Conservation (phyloP, 2,888 invertebrate species). For the Rhamnusium bicolor region DNA sequence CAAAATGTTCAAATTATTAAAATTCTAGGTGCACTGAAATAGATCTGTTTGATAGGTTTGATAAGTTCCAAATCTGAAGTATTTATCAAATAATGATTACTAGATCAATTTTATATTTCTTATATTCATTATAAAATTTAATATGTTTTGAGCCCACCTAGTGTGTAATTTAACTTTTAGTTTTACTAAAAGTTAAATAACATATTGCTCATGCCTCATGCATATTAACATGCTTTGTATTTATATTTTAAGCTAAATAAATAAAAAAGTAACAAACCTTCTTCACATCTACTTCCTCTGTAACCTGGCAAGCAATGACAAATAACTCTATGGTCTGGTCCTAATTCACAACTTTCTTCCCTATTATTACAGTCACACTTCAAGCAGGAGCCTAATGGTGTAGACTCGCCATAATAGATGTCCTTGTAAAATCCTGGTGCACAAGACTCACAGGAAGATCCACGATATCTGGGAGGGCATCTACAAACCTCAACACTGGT, state of each 20-base stretch:
- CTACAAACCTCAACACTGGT: constrained; percentile 84
- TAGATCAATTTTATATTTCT: too few species aligned
- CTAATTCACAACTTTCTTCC: constrained; percentile 78
- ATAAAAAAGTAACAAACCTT: constrained; percentile 69
- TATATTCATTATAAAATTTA: too few species aligned
- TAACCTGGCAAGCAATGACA: constrained; percentile 83
- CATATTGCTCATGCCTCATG: constrained; percentile 22
- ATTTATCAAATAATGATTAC: neutral
- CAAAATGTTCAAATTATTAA: neutral
- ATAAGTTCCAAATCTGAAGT: neutral
- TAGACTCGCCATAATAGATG: constrained; percentile 71
- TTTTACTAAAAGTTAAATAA: neutral
- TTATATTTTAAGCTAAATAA: neutral
- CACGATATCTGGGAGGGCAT: constrained; percentile 77
- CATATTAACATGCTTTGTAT: neutral
- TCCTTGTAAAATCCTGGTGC: constrained; percentile 82
- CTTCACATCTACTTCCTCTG: constrained; percentile 79
- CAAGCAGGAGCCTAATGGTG: constrained; percentile 76
- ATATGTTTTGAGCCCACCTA: neutral
- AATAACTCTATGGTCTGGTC: constrained; percentile 74
- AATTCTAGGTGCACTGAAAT: neutral
- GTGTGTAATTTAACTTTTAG: neutral
- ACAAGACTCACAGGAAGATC: constrained; percentile 89
- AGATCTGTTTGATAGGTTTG: neutral
- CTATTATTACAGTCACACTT: constrained; percentile 86